Conservation (phyloP, 2,888 invertebrate genomes). For the Sympetrum striolatum region DNA sequence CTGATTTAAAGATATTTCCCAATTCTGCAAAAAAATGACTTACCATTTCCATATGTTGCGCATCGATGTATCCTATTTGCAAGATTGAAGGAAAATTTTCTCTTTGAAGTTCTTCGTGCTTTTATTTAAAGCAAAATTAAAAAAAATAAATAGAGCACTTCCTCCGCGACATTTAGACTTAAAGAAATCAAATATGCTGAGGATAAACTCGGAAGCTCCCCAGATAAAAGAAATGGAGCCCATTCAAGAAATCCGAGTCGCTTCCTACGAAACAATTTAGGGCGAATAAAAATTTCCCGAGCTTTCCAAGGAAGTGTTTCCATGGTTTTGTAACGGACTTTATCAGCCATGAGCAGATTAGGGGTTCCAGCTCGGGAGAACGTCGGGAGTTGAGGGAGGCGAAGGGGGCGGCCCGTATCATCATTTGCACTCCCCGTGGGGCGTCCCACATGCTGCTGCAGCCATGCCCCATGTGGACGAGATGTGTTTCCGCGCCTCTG, state of each 20-base stretch:
- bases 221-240: no score
- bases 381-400: neutral
- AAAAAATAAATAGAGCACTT: no score
- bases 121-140: no score
- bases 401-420: conserved; percentile 24
- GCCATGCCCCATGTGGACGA: neutral
- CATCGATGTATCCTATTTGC: no score
- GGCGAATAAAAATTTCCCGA: neutral
- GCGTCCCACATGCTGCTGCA: neutral
- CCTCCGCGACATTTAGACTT: no score
- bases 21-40: no score
- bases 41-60: no score
- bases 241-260: neutral
- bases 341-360: conserved; percentile 30
- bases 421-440: neutral
- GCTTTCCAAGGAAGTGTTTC: neutral
- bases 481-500: neutral
- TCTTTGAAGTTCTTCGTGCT: no score
- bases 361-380: neutral
- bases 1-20: no score
- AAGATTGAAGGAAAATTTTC: no score
- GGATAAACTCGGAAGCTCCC: no score
- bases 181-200: no score
- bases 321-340: conserved; percentile 26
- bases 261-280: neutral